These are phyloP conservation scores for Peromyscus attwateri DNA, from an alignment of 2,797 vertebrate species.

Conservation along the genomic window DNA sequence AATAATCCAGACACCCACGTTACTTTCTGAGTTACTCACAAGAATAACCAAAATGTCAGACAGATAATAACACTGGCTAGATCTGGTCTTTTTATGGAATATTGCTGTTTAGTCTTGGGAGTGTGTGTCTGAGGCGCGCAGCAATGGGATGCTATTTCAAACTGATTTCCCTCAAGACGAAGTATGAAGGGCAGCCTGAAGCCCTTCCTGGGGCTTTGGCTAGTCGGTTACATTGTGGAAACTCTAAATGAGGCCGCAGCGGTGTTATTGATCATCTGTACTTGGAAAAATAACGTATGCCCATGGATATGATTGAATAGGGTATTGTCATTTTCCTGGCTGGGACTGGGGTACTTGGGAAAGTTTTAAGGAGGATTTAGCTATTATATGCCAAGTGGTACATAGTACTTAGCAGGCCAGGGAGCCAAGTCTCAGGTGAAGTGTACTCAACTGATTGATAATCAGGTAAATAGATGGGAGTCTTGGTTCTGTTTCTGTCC, in stretches of 20 bases:
- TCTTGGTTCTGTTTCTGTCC: neutral
- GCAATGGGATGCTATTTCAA: slow-evolving; percentile 52
- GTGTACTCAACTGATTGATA: slow-evolving; percentile 30
- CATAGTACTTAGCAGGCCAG: neutral
- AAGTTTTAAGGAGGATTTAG: slow-evolving; percentile 60
- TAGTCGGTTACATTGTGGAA: slow-evolving; percentile 12
- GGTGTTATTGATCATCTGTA: slow-evolving; percentile 46
- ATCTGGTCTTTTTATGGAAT: slow-evolving; percentile 83
- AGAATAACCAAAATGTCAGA: slow-evolving; percentile 87
- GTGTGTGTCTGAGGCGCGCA: slow-evolving; percentile 33
- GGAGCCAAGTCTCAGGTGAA: slow-evolving; percentile 3
- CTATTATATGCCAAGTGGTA: slow-evolving; percentile 46
- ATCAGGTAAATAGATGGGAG: slow-evolving; percentile 4
- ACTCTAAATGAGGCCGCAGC: slow-evolving; percentile 17
- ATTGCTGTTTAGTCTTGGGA: slow-evolving; percentile 81
- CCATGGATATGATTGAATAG: slow-evolving; percentile 58
- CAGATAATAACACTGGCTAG: slow-evolving; percentile 84
- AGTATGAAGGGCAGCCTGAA: slow-evolving; percentile 67
- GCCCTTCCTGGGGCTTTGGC: slow-evolving; percentile 52
- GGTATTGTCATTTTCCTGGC: slow-evolving; percentile 12
- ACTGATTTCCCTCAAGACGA: slow-evolving; percentile 75
- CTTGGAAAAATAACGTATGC: slow-evolving; percentile 10
- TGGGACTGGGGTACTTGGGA: slow-evolving; percentile 26
- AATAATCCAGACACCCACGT: slow-evolving; percentile 83
- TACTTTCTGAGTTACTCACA: slow-evolving; percentile 84